Evolutionary conservation across 2,888 invertebrate species (phyloP).

Genomic region (Macaria notata): DNA sequence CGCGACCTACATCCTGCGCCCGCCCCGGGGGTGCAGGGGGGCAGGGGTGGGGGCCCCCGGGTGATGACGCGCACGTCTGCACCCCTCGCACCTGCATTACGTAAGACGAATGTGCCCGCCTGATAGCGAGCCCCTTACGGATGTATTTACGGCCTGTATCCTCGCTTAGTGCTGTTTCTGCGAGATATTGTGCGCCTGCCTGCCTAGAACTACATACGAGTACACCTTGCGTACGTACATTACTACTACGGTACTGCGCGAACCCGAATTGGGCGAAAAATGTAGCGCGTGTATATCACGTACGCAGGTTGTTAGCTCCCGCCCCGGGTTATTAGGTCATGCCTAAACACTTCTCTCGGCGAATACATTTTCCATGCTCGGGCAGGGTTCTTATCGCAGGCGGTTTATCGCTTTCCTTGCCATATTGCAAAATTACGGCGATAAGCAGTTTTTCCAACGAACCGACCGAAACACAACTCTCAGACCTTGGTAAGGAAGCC

Average conservation of each 20-base stretch:
- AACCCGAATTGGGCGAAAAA: constrained; percentile 1
- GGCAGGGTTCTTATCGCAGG: constrained; percentile 12
- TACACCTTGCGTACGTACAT: constrained; percentile 4
- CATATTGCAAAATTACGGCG: constrained; percentile 17
- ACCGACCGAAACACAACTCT: constrained; percentile 9
- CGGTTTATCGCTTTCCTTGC: constrained; percentile 21
- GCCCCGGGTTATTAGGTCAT: constrained; percentile 3
- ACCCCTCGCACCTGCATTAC: constrained; percentile 63
- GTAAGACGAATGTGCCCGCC: constrained; percentile 61
- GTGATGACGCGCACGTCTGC: constrained; percentile 41
- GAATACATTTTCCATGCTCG: constrained; percentile 13
- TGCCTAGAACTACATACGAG: too few relatives aligned
- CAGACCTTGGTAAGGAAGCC: constrained; percentile 28
- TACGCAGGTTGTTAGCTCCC: constrained; percentile 1
- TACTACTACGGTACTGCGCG: constrained; percentile 5
- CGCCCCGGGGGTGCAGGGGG: constrained; percentile 27
- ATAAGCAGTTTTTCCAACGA: constrained; percentile 19
- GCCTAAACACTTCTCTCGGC: constrained; percentile 1
- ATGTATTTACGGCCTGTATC: constrained; percentile 24
- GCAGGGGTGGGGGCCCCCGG: constrained; percentile 30
- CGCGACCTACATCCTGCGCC: constrained; percentile 68
- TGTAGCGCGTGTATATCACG: constrained; percentile 4
- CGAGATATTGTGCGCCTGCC: constrained; percentile 17
- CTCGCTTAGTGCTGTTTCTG: constrained; percentile 15
- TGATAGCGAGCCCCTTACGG: constrained; percentile 40